A percentile compares a stretch with the other conserved stretches of the same genome.
Evolutionary conservation across 2,797 vertebrate genomes (phyloP).

Genomic region (Enteromius trimaculatus): DNA sequence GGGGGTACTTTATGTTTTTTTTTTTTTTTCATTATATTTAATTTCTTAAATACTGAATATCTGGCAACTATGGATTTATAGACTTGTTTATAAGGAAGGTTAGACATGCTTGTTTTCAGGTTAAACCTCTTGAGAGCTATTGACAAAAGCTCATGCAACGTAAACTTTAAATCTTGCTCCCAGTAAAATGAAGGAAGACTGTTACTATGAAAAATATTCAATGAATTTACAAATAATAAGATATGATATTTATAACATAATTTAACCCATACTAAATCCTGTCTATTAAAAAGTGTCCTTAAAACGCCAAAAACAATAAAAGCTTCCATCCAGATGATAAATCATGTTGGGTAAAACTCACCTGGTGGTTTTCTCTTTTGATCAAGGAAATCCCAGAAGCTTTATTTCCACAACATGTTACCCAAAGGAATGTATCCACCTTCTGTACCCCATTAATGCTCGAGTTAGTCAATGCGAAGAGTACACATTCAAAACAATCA

Average conservation of each 20-base stretch:
- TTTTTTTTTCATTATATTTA: too few species aligned
- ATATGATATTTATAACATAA: neutral
- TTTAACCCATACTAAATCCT: too few species aligned
- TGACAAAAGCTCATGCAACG: neutral
- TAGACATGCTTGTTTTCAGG: neutral
- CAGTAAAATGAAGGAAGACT: neutral
- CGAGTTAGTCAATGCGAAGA: neutral
- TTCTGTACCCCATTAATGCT: slow-evolving; percentile 29
- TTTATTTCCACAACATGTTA: slow-evolving; percentile 28
- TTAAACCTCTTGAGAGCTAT: neutral
- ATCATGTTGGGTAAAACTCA: slow-evolving; percentile 22
- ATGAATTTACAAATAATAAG: neutral
- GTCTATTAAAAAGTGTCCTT: neutral
- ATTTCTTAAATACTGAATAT: neutral
- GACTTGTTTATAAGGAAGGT: neutral
- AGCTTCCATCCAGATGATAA: neutral
- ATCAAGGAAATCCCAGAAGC: neutral
- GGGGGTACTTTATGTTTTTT: neutral
- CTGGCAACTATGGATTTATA: neutral
- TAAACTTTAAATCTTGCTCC: neutral
- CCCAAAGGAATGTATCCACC: slow-evolving; percentile 9
- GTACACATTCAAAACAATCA: neutral
- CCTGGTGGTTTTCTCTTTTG: slow-evolving; percentile 27
- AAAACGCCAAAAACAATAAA: neutral
- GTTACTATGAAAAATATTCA: neutral